Evolutionary conservation across 2,797 vertebrate genomes (phyloP).

Genomic region (Danio kyathit): DNA sequence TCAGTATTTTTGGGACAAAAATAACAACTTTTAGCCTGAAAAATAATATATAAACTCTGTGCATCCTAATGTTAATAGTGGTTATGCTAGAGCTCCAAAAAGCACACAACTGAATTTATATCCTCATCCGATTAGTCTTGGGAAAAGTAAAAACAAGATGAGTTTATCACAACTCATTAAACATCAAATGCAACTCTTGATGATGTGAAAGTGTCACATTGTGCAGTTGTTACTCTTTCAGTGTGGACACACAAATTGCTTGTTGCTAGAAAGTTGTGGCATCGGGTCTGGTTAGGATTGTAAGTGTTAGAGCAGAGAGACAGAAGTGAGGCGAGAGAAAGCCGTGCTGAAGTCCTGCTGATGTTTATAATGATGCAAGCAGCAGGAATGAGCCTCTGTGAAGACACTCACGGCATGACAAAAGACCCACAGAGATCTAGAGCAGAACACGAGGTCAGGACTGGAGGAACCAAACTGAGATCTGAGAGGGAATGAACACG

Average conservation of each 20-base stretch:
- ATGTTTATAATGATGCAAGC: slow-evolving; percentile 36
- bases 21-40: no score
- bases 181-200: background rate
- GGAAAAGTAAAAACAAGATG: background rate
- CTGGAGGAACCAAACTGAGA: slow-evolving; percentile 23
- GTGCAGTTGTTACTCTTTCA: background rate
- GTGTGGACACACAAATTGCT: slow-evolving; percentile 4
- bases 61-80: background rate
- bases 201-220: background rate
- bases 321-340: background rate
- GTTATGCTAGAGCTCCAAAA: background rate
- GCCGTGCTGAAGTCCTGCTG: slow-evolving; percentile 22
- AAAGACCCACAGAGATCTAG: slow-evolving; percentile 16
- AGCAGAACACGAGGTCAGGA: slow-evolving; percentile 29
- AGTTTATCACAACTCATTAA: background rate
- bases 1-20: no score
- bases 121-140: background rate
- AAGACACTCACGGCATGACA: slow-evolving; percentile 20
- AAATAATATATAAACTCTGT: no score
- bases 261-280: slow-evolving; percentile 4
- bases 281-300: slow-evolving; percentile 7
- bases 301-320: slow-evolving; percentile 1
- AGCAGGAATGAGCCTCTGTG: slow-evolving; percentile 33
- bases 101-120: background rate
- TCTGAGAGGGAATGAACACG: slow-evolving; percentile 7